Conservation (phyloP, 2,797 vertebrate genomes). For the Neosilurus mollespiculum region DNA sequence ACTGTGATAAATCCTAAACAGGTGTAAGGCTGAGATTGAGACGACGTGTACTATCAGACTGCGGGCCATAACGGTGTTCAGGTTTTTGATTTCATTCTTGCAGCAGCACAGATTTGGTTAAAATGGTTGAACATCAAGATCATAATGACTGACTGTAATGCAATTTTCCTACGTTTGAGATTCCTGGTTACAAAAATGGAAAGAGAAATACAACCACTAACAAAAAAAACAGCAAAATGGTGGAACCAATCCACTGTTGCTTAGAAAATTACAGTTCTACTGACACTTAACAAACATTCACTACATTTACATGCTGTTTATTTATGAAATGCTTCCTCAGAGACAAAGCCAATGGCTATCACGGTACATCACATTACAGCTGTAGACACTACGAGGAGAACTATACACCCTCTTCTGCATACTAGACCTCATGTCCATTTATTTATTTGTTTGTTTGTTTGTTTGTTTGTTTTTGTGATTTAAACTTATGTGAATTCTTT, state of each 20-base stretch:
- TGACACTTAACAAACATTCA: background rate
- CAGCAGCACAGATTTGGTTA: slow-evolving; percentile 13
- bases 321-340: background rate
- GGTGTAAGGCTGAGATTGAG: slow-evolving; percentile 39
- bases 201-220: background rate
- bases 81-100: slow-evolving; percentile 22
- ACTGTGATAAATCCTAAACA: slow-evolving; percentile 50
- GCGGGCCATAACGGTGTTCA: slow-evolving; percentile 14
- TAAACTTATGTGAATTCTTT: background rate
- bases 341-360: background rate
- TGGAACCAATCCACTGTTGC: background rate
- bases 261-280: background rate
- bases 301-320: background rate
- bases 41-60: slow-evolving; percentile 36
- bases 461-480: background rate
- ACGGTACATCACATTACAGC: background rate
- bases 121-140: background rate
- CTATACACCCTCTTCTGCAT: background rate
- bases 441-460: too few species aligned
- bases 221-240: background rate
- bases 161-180: background rate
- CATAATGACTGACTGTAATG: background rate
- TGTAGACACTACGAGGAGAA: background rate
- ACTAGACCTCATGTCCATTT: background rate
- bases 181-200: background rate